A percentile compares a stretch with the other conserved stretches of the same genome.
These are phyloP conservation scores for Gisinianus flammeolus DNA, from an alignment of 2,888 invertebrate species.

Conservation along the genomic window DNA sequence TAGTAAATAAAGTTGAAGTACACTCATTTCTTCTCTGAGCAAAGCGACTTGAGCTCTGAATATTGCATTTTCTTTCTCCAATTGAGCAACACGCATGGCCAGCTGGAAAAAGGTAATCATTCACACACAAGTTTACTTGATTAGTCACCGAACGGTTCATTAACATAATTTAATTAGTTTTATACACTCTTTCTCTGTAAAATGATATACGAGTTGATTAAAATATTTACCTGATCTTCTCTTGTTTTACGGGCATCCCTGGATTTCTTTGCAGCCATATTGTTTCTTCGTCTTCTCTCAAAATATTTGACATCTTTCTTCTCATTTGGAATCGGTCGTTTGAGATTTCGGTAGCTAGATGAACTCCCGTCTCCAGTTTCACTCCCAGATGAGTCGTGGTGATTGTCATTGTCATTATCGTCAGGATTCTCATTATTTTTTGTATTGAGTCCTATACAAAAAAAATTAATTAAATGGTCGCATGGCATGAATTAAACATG, in stretches of 20 bases:
- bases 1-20: constrained; percentile 70
- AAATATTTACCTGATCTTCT: constrained; percentile 75
- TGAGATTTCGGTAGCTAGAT: constrained; percentile 76
- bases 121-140: background rate
- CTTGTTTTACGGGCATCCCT: constrained; percentile 84
- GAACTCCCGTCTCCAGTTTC: background rate
- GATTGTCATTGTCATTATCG: background rate
- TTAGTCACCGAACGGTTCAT: too few species aligned
- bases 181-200: too few species aligned
- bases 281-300: constrained; percentile 84
- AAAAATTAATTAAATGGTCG: too few species aligned
- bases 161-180: too few species aligned
- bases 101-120: constrained; percentile 67
- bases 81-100: constrained; percentile 79
- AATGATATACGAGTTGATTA: background rate
- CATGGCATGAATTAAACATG: too few species aligned
- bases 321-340: constrained; percentile 83
- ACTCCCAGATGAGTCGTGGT: background rate
- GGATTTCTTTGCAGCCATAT: constrained; percentile 90
- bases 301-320: constrained; percentile 90
- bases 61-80: constrained; percentile 88
- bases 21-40: constrained; percentile 77
- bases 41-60: constrained; percentile 81
- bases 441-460: background rate
- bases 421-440: background rate